phyloP scores from a whole-genome alignment of 2,888 invertebrate species.

The Oxycera nigricornis region DNA sequence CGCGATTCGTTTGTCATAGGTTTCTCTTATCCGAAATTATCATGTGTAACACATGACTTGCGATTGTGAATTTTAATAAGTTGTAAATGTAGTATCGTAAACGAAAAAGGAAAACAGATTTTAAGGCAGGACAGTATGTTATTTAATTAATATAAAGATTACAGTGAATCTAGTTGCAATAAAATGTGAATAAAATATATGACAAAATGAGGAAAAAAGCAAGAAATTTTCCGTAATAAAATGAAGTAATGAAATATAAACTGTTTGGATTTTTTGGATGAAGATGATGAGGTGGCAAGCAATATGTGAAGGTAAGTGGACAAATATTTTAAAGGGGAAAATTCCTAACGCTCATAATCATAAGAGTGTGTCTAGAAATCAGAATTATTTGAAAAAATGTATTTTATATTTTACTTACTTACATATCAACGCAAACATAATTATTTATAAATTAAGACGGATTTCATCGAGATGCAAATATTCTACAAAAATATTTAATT shows the following conservation, averaged over 20 bases:
- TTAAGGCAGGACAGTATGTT: slow-evolving; percentile 18
- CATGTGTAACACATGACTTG: neutral
- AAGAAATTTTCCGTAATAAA: slow-evolving; percentile 35
- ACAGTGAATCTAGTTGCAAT: slow-evolving; percentile 40
- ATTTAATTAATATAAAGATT: slow-evolving; percentile 26
- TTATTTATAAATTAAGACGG: no score
- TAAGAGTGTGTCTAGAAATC: no score
- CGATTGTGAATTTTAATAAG: neutral
- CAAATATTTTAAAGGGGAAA: no score
- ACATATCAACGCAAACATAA: no score
- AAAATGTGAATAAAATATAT: slow-evolving; percentile 32
- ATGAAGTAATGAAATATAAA: slow-evolving; percentile 26
- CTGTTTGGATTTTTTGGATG: no score
- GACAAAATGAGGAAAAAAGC: slow-evolving; percentile 5
- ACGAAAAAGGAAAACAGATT: slow-evolving; percentile 18
- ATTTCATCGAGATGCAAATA: no score
- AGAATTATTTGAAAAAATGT: no score
- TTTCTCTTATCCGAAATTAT: neutral
- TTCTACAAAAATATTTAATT: no score
- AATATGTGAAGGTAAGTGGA: no score
- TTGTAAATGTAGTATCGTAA: slow-evolving; percentile 10
- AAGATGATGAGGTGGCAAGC: no score
- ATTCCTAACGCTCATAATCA: no score
- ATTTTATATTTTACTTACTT: no score
- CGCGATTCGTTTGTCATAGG: neutral